A percentile compares a stretch with the other conserved stretches of the same genome.
Evolutionary conservation across 2,113 vertebrate genomes (phyloP).

Genomic region (Poecilia latipinna): DNA sequence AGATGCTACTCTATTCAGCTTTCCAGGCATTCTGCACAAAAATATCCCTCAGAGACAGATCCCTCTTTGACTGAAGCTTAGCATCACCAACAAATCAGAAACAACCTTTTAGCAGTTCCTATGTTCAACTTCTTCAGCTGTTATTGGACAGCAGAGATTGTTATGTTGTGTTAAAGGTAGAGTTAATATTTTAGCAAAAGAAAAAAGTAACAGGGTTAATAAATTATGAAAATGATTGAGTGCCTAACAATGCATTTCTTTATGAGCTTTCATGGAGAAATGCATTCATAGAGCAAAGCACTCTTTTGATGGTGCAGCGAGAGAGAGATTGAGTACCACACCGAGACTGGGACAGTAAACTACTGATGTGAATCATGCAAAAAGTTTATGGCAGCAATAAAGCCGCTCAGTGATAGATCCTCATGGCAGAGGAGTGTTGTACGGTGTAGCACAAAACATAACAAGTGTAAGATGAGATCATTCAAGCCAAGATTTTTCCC

Average conservation of each 20-base stretch:
- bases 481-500: constrained; percentile 21
- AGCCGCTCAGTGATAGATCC: constrained; percentile 36
- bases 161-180: not conserved
- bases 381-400: constrained; percentile 68
- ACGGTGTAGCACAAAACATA: constrained; percentile 37
- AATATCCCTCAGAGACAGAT: not conserved
- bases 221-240: not conserved
- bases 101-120: too few relatives aligned
- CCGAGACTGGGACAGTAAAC: constrained; percentile 5
- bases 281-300: not conserved
- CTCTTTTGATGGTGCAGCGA: not conserved
- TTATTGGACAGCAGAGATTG: not conserved
- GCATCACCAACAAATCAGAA: not conserved
- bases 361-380: constrained; percentile 58
- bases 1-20: constrained; percentile 6
- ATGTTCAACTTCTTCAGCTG: not conserved
- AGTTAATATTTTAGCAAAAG: not conserved
- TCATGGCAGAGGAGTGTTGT: constrained; percentile 35
- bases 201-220: not conserved
- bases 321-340: constrained; percentile 9
- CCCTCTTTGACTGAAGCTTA: not conserved
- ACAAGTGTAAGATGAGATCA: constrained; percentile 39
- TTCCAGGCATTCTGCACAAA: constrained; percentile 43
- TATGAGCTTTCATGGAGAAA: not conserved
- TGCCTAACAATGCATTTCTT: not conserved